Percentiles rank a stretch among this genome's conserved stretches.
Evolutionary conservation across 1,140 invertebrate genomes (phyloP).

Genomic region (Caenorhabditis brenneri): DNA sequence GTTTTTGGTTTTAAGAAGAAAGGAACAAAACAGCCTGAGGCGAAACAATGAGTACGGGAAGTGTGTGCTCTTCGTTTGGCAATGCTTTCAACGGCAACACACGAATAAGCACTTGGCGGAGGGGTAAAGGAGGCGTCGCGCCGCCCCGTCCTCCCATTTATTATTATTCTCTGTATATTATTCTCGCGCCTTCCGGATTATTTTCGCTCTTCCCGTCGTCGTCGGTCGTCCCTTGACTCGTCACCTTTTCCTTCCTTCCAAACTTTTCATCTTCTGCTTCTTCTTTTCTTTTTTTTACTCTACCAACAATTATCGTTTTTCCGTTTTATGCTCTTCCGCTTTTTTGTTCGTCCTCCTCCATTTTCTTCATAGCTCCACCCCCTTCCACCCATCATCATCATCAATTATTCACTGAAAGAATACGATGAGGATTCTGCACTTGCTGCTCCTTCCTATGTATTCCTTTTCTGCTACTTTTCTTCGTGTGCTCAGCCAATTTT

Average conservation of each 20-base stretch:
- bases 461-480: not conserved
- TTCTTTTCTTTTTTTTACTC: not conserved
- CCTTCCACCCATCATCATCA: not conserved
- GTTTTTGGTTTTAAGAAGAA: not conserved
- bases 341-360: slow-evolving; percentile 16
- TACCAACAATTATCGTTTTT: not conserved
- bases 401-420: slow-evolving; percentile 29
- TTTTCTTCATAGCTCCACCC: not conserved
- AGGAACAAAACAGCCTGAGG: slow-evolving; percentile 20
- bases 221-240: not conserved
- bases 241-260: slow-evolving; percentile 13
- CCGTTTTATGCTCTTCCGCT: not conserved
- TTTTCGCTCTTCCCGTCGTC: slow-evolving; percentile 2
- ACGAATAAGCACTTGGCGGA: slow-evolving; percentile 25
- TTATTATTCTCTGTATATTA: slow-evolving; percentile 40
- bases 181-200: slow-evolving; percentile 23
- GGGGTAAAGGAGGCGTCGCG: slow-evolving; percentile 3
- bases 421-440: slow-evolving; percentile 19
- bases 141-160: slow-evolving; percentile 10
- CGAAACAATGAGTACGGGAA: slow-evolving; percentile 34
- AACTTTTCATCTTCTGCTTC: not conserved
- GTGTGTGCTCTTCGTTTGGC: not conserved
- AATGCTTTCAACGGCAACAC: slow-evolving; percentile 5
- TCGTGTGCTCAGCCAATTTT: not conserved
- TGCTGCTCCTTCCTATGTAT: not conserved